These are phyloP conservation scores for Talpa occidentalis DNA, from an alignment of 2,113 vertebrate genomes.

Conservation along the genomic window DNA sequence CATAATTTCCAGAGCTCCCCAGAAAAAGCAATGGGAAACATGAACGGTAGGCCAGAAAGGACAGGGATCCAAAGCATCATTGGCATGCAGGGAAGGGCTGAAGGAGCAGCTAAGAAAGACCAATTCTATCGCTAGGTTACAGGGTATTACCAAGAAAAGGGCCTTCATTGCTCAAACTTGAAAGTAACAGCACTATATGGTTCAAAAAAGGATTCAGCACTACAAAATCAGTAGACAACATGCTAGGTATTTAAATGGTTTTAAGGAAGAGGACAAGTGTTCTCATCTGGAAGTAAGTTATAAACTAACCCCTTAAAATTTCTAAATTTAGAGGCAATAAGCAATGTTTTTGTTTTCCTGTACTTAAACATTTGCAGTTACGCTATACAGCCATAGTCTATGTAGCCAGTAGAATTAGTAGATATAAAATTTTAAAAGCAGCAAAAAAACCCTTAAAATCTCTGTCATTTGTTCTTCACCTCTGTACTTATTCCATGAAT, in stretches of 20 bases:
- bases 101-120: conserved; percentile 70
- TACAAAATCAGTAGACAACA: conserved; percentile 60
- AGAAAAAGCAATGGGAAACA: conserved; percentile 68
- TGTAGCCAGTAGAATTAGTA: not conserved
- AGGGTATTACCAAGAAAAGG: conserved; percentile 70
- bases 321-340: conserved; percentile 9
- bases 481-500: conserved; percentile 39
- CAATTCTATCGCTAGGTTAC: conserved; percentile 17
- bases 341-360: conserved; percentile 15
- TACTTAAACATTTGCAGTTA: conserved; percentile 39
- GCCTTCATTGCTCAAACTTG: conserved; percentile 81
- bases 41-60: conserved; percentile 72
- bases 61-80: conserved; percentile 69
- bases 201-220: conserved; percentile 35
- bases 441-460: conserved; percentile 36
- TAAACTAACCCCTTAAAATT: not conserved
- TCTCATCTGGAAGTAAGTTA: conserved; percentile 49
- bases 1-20: conserved; percentile 21
- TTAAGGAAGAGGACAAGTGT: conserved; percentile 79
- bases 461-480: conserved; percentile 48
- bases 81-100: conserved; percentile 77
- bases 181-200: conserved; percentile 28
- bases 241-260: conserved; percentile 69
- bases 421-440: conserved; percentile 39
- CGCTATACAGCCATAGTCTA: not conserved